Evolutionary conservation across 2,113 vertebrate genomes (phyloP).

Genomic region (Hemiscyllium ocellatum): DNA sequence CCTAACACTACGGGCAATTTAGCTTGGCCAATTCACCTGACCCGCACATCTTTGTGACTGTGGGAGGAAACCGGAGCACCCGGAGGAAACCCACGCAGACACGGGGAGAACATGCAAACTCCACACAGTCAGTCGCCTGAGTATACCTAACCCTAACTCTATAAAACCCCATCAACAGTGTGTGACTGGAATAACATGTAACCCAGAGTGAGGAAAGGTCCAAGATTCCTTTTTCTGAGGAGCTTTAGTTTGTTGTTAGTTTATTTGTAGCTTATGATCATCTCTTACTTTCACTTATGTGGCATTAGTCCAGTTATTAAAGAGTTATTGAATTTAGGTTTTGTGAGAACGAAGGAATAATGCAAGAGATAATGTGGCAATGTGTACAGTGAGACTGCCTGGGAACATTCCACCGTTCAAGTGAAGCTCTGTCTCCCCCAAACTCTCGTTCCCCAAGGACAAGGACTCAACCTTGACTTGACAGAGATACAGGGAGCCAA

Average conservation of each 20-base stretch:
- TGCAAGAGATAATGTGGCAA: background rate
- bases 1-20: too few relatives aligned
- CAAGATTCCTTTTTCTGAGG: background rate
- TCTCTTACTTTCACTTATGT: background rate
- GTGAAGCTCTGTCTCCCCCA: background rate
- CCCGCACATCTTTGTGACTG: too few relatives aligned
- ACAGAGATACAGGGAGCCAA: background rate
- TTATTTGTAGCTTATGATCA: background rate
- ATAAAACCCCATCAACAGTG: too few relatives aligned
- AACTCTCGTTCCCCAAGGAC: background rate
- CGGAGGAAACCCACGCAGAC: too few relatives aligned
- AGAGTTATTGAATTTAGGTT: background rate
- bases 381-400: background rate
- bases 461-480: background rate
- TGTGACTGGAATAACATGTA: background rate
- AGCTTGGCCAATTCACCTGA: too few relatives aligned
- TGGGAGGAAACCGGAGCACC: too few relatives aligned
- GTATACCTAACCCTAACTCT: too few relatives aligned
- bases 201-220: background rate
- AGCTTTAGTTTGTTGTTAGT: background rate
- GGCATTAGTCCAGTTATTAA: background rate
- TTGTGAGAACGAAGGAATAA: background rate
- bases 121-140: too few relatives aligned
- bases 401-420: background rate
- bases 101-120: too few relatives aligned